Evolutionary conservation across 2,888 invertebrate species (phyloP).

Genomic region (Cephus sareptanus): DNA sequence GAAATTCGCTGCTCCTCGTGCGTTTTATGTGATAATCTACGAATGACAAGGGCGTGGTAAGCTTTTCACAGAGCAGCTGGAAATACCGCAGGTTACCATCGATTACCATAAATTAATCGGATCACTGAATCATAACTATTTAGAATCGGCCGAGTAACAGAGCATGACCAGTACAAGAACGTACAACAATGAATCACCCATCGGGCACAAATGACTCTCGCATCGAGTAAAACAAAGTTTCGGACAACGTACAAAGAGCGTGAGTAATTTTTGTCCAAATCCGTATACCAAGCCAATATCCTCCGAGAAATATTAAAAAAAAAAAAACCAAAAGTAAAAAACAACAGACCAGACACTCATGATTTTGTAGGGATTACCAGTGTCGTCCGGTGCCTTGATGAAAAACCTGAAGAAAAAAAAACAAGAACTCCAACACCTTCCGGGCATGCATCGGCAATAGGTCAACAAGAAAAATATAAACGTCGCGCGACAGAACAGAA

Average conservation of each 20-base stretch:
- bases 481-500: conserved; percentile 9
- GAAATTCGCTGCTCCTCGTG: background rate
- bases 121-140: background rate
- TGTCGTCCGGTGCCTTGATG: background rate
- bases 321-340: background rate
- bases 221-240: background rate
- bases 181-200: background rate
- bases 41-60: background rate
- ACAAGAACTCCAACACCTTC: background rate
- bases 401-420: background rate
- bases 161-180: background rate
- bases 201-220: background rate
- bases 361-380: background rate
- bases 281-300: background rate
- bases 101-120: background rate
- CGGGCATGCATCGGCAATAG: background rate
- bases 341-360: background rate
- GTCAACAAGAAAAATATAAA: background rate
- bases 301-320: background rate
- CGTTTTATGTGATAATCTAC: background rate
- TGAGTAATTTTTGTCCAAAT: background rate
- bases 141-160: background rate
- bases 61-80: background rate
- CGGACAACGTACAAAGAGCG: background rate
- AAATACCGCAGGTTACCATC: background rate